A percentile compares a stretch with the other conserved stretches of the same genome.
phyloP scores from a whole-genome alignment of 2,113 vertebrate species.

The Sciurus niger region DNA sequence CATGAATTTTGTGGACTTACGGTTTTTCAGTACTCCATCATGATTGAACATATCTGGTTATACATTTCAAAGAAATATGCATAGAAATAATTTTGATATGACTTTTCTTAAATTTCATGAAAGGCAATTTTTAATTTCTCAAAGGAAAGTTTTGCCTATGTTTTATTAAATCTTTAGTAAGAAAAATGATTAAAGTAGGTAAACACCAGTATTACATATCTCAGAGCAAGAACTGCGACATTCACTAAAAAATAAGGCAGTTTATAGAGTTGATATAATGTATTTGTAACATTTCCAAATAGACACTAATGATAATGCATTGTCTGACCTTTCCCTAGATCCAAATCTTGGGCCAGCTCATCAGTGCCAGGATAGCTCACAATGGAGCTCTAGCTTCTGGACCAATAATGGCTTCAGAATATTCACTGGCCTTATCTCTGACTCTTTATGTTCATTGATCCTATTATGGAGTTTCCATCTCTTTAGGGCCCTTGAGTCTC shows the following conservation, averaged over 20 bases:
- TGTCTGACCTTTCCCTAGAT: neutral
- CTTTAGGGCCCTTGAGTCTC: neutral
- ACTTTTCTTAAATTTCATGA: slow-evolving; percentile 29
- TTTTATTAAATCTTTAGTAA: neutral
- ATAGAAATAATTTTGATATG: slow-evolving; percentile 12
- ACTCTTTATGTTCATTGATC: neutral
- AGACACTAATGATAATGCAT: neutral
- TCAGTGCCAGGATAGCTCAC: neutral
- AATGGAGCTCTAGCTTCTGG: neutral
- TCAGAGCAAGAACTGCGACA: neutral
- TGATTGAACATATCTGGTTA: neutral
- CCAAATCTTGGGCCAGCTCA: neutral
- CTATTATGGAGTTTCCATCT: neutral
- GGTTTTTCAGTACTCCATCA: neutral
- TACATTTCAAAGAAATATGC: neutral
- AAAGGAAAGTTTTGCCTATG: slow-evolving; percentile 1
- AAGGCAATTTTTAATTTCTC: neutral
- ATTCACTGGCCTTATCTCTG: neutral
- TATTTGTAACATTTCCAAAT: neutral
- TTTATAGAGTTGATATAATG: neutral
- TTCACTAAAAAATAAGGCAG: neutral
- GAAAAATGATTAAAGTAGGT: neutral
- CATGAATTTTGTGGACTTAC: neutral
- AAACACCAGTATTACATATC: neutral
- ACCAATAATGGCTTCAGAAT: neutral